These are phyloP conservation scores for Torymus auratus DNA, from an alignment of 2,888 invertebrate genomes.

Conservation along the genomic window DNA sequence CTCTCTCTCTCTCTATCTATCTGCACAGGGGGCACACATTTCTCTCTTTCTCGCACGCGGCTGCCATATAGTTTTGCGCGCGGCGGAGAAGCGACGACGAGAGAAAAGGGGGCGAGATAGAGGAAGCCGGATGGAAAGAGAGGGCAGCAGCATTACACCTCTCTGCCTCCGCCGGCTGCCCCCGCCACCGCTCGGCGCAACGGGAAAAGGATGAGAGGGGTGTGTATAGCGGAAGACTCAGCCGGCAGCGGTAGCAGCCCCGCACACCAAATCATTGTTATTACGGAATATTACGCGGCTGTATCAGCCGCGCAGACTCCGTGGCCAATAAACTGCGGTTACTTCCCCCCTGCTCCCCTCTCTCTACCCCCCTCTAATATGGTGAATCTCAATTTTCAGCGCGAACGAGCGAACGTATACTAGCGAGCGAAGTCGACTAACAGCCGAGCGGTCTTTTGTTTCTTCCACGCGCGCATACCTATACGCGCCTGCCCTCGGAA, in stretches of 20 bases:
- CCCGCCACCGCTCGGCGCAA: constrained; percentile 21
- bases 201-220: constrained; percentile 53
- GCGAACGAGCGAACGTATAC: constrained; percentile 58
- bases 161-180: constrained; percentile 10
- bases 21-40: constrained; percentile 25
- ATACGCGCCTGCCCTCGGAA: background rate
- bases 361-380: constrained; percentile 66
- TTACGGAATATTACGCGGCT: constrained; percentile 75
- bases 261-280: constrained; percentile 75
- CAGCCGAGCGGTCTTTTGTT: constrained; percentile 35
- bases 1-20: constrained; percentile 58
- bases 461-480: constrained; percentile 17
- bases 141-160: constrained; percentile 32
- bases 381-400: constrained; percentile 74
- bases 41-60: constrained; percentile 60
- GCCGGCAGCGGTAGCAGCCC: constrained; percentile 65
- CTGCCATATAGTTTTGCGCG: constrained; percentile 61
- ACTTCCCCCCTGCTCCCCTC: constrained; percentile 59
- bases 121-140: constrained; percentile 4
- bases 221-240: constrained; percentile 64
- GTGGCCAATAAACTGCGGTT: constrained; percentile 75
- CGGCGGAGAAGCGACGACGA: constrained; percentile 30
- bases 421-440: constrained; percentile 51
- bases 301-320: constrained; percentile 73
- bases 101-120: background rate